Percentiles rank a stretch among this genome's conserved stretches.
Conservation (phyloP, 1,140 invertebrate species). For the Pantala flavescens region DNA sequence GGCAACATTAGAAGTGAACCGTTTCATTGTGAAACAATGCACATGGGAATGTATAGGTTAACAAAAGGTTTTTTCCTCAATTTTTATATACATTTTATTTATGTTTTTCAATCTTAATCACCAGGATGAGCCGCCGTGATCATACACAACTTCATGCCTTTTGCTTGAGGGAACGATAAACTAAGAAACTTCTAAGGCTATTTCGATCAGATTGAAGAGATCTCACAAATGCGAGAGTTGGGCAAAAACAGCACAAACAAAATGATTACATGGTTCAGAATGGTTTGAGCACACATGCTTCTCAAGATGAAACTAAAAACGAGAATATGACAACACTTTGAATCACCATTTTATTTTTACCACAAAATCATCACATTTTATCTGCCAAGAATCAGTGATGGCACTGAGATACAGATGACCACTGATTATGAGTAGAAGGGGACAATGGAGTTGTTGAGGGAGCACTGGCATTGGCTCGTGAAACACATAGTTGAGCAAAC, state of each 20-base stretch:
- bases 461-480: background rate
- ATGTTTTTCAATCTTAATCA: background rate
- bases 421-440: background rate
- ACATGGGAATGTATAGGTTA: constrained; percentile 9
- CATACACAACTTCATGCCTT: background rate
- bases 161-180: background rate
- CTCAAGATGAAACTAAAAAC: background rate
- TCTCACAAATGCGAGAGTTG: background rate
- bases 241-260: background rate
- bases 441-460: constrained; percentile 1
- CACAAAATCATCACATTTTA: background rate
- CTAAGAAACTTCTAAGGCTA: constrained; percentile 1
- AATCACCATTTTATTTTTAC: constrained; percentile 10
- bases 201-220: background rate
- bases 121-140: background rate
- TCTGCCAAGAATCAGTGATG: constrained; percentile 2
- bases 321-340: constrained; percentile 6
- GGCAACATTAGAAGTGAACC: background rate
- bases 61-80: background rate
- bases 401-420: background rate
- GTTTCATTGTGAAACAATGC: background rate
- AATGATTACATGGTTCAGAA: background rate
- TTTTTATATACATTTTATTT: background rate
- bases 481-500: constrained; percentile 61
- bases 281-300: background rate